Percentiles rank a stretch among this genome's conserved stretches.
These are phyloP conservation scores for Pogonocichla stellata DNA, from an alignment of 2,113 vertebrate species.

Conservation along the genomic window DNA sequence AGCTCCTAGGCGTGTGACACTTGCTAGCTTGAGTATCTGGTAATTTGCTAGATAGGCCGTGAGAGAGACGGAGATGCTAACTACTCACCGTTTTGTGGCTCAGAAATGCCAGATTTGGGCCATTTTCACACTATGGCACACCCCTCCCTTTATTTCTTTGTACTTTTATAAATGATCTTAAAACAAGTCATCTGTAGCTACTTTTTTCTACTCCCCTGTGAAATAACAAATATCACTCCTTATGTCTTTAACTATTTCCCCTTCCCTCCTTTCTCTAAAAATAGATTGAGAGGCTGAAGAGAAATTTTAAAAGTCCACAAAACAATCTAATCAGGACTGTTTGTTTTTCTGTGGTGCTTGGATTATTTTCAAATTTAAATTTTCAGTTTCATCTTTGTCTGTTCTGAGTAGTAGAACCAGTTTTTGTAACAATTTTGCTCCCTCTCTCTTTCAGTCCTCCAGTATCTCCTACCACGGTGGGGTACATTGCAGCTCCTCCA, in stretches of 20 bases:
- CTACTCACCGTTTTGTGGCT: background rate
- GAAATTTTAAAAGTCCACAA: background rate
- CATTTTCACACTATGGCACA: background rate
- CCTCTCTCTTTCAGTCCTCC: constrained; percentile 80
- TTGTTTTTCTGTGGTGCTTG: background rate
- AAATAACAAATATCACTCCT: background rate
- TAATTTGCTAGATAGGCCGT: background rate
- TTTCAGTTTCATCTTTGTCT: background rate
- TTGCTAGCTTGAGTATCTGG: background rate
- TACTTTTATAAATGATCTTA: background rate
- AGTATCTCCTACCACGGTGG: constrained; percentile 90
- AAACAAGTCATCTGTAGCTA: background rate
- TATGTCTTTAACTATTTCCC: background rate
- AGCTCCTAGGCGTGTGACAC: background rate
- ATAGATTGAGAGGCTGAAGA: background rate
- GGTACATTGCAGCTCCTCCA: constrained; percentile 89
- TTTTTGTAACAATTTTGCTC: background rate
- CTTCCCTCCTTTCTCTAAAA: background rate
- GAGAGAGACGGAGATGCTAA: background rate
- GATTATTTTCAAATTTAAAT: background rate
- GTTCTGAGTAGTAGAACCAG: background rate
- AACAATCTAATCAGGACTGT: background rate
- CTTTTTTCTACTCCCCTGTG: background rate
- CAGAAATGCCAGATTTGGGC: background rate
- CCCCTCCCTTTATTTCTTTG: background rate